A percentile compares a stretch with the other conserved stretches of the same genome.
Conservation (phyloP, 2,113 vertebrate species). For the Pelmatolapia mariae region DNA sequence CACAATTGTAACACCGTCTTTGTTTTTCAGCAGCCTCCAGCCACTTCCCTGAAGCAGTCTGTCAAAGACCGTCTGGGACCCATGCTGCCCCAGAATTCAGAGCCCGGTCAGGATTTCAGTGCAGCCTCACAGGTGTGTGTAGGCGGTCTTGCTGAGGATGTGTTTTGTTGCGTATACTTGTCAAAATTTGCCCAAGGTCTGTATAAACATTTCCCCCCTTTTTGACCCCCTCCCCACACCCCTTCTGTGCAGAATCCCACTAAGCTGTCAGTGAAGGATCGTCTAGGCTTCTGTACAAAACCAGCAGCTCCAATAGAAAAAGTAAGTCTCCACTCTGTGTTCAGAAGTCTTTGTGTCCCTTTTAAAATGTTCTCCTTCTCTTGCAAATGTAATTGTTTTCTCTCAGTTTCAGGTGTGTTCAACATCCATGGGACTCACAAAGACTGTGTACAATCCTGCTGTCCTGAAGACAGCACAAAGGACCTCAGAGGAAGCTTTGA, state of each 20-base stretch:
- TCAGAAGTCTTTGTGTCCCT: background rate
- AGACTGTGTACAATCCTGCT: slow-evolving; percentile 96
- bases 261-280: slow-evolving; percentile 89
- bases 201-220: background rate
- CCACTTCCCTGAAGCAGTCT: slow-evolving; percentile 84
- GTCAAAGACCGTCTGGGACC: slow-evolving; percentile 94
- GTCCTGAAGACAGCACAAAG: slow-evolving; percentile 91
- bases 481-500: slow-evolving; percentile 84
- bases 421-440: slow-evolving; percentile 91
- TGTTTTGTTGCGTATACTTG: background rate
- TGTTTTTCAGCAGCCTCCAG: slow-evolving; percentile 73
- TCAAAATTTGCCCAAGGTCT: background rate
- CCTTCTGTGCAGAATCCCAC: slow-evolving; percentile 77
- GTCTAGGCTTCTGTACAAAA: slow-evolving; percentile 86
- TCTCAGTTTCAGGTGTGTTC: slow-evolving; percentile 81
- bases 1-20: background rate
- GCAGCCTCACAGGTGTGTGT: slow-evolving; percentile 78
- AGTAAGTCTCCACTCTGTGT: slow-evolving; percentile 53
- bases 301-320: slow-evolving; percentile 82
- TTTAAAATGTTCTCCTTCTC: background rate
- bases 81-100: slow-evolving; percentile 77
- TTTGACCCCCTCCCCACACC: background rate
- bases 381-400: background rate
- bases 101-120: slow-evolving; percentile 77
- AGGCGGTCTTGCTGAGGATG: background rate